A percentile compares a stretch with the other conserved stretches of the same genome.
phyloP scores from a whole-genome alignment of 1,140 invertebrate genomes.

The Zaprionus davidi region DNA sequence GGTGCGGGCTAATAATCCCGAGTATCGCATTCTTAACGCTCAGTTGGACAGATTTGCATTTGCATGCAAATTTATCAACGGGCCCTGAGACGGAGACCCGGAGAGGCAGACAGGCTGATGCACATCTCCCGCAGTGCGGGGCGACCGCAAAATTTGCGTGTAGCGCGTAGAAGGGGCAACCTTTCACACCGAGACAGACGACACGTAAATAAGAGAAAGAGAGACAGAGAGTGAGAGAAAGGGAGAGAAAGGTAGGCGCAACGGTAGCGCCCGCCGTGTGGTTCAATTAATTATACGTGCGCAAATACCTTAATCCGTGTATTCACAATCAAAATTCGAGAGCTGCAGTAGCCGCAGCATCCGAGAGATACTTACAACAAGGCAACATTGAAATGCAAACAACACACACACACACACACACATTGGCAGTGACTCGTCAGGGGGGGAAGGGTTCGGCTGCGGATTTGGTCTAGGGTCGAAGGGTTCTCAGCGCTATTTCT shows the following conservation, averaged over 20 bases:
- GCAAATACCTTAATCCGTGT: constrained; percentile 81
- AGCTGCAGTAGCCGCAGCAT: constrained; percentile 44
- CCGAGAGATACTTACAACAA: constrained; percentile 64
- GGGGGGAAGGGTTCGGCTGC: not conserved
- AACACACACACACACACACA: constrained; percentile 46
- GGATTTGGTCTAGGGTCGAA: constrained; percentile 32
- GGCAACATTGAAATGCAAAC: constrained; percentile 74
- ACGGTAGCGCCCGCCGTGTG: constrained; percentile 51
- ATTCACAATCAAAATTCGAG: constrained; percentile 82
- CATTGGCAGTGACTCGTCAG: constrained; percentile 43
- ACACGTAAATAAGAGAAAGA: not conserved
- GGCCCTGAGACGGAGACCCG: not conserved
- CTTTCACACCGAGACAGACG: no score
- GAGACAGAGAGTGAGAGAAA: not conserved
- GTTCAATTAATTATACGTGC: constrained; percentile 83
- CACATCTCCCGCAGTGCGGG: constrained; percentile 47
- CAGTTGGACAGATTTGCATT: constrained; percentile 48
- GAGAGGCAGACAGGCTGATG: constrained; percentile 15
- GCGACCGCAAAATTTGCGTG: constrained; percentile 29
- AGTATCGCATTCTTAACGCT: constrained; percentile 44
- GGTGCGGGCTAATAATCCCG: constrained; percentile 31
- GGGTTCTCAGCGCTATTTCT: constrained; percentile 32
- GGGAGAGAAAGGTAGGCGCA: constrained; percentile 26
- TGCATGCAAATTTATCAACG: constrained; percentile 44
- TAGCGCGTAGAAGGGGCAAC: not conserved